Conservation (phyloP, 2,113 vertebrate genomes). For the Oenanthe oenanthe region DNA sequence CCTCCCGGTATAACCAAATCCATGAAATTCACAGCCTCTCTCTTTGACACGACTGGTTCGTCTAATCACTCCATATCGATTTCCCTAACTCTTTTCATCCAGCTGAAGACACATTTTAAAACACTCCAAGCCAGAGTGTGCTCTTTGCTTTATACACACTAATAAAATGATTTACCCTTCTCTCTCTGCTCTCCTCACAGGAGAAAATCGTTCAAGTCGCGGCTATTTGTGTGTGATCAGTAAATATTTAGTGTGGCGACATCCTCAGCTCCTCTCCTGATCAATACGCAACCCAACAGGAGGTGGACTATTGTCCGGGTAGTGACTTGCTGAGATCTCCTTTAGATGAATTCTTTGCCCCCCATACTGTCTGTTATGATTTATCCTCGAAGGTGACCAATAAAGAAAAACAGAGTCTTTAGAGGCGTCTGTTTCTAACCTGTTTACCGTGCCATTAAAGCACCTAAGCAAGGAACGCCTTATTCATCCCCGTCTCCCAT, state of each 20-base stretch:
- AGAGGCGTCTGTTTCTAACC: conserved; percentile 72
- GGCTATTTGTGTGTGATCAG: conserved; percentile 94
- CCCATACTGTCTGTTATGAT: conserved; percentile 54
- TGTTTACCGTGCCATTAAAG: conserved; percentile 70
- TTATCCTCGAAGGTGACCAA: conserved; percentile 62
- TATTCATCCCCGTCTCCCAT: not conserved
- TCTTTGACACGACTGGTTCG: conserved; percentile 77
- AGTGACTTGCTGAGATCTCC: conserved; percentile 74
- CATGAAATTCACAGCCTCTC: conserved; percentile 72
- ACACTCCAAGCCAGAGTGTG: conserved; percentile 83
- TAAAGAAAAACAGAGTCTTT: conserved; percentile 41
- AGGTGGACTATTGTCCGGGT: conserved; percentile 81
- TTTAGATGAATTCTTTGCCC: conserved; percentile 71
- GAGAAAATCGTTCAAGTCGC: conserved; percentile 90
- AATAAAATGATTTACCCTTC: conserved; percentile 93
- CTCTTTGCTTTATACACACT: conserved; percentile 92
- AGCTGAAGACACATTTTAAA: conserved; percentile 89
- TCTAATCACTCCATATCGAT: conserved; percentile 89
- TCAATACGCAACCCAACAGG: conserved; percentile 88
- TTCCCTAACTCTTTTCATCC: conserved; percentile 89
- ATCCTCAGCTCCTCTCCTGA: conserved; percentile 88
- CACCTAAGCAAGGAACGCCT: conserved; percentile 44
- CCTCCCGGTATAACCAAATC: conserved; percentile 70
- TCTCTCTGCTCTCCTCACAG: conserved; percentile 80
- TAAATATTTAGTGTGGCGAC: conserved; percentile 98